Conservation (phyloP, 2,888 invertebrate species). For the Macaria liturata region DNA sequence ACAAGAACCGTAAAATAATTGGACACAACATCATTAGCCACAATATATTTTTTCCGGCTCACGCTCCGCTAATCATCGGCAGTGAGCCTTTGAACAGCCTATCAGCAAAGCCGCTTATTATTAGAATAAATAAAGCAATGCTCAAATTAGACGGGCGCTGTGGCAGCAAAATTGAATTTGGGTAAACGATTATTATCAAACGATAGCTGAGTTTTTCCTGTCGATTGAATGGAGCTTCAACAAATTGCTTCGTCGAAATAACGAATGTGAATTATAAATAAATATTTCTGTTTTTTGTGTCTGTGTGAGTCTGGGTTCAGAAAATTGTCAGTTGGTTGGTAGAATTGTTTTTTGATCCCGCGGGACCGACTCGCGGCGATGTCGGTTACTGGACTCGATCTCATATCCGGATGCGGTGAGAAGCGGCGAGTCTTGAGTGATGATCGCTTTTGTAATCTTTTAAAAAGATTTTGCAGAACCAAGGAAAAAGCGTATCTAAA, state of each 20-base stretch:
- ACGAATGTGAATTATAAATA: constrained; percentile 29
- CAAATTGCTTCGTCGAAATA: constrained; percentile 41
- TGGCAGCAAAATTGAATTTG: constrained; percentile 41
- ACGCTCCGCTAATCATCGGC: constrained; percentile 29
- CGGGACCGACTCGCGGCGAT: too few species aligned
- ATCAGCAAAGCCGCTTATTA: constrained; percentile 30
- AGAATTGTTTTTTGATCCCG: too few species aligned
- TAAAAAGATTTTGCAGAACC: too few species aligned
- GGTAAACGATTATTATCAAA: constrained; percentile 46
- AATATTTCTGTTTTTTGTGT: too few species aligned
- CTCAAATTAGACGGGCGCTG: constrained; percentile 31
- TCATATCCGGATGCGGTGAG: too few species aligned
- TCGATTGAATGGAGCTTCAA: constrained; percentile 43
- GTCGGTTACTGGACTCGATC: too few species aligned
- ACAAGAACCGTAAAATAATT: too few species aligned
- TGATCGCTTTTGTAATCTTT: too few species aligned
- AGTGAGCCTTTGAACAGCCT: constrained; percentile 30
- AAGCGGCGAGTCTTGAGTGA: too few species aligned
- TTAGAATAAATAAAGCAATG: constrained; percentile 37
- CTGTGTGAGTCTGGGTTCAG: constrained; percentile 38
- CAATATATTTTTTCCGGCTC: constrained; percentile 18
- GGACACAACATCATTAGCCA: too few species aligned
- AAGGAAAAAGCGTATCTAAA: too few species aligned
- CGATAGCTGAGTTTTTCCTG: constrained; percentile 41
- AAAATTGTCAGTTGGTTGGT: too few species aligned